Conservation (phyloP, 2,888 invertebrate species). For the Mantis religiosa region DNA sequence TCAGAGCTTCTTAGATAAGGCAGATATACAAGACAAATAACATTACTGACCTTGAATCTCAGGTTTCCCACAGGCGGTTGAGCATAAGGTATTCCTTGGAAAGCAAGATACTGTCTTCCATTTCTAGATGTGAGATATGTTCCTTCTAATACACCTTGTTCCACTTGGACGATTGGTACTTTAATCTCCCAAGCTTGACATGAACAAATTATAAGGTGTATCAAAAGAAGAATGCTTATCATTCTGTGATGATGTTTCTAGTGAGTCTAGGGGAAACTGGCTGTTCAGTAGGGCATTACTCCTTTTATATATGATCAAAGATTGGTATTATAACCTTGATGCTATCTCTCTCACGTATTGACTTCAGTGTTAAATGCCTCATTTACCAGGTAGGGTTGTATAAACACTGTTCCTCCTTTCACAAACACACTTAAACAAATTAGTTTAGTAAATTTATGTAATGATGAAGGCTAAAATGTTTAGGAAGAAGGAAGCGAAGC, state of each 20-base stretch:
- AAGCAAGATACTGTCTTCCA: conserved; percentile 51
- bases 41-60: conserved; percentile 49
- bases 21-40: not conserved
- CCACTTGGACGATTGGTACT: conserved; percentile 31
- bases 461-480: not conserved
- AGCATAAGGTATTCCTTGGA: conserved; percentile 64
- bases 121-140: conserved; percentile 39
- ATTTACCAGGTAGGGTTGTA: not conserved
- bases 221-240: not conserved
- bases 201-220: not conserved
- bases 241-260: not conserved
- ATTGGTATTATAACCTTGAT: not conserved
- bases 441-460: not conserved
- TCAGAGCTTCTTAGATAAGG: not conserved
- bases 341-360: not conserved
- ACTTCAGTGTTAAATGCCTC: not conserved
- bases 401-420: not conserved
- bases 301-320: not conserved
- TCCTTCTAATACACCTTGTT: conserved; percentile 30
- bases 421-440: not conserved
- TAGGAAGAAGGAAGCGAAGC: not conserved
- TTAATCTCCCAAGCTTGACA: not conserved
- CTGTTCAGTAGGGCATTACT: not conserved
- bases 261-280: not conserved
- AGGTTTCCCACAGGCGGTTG: conserved; percentile 59